Evolutionary conservation across 2,888 invertebrate genomes (phyloP).

Genomic region (Criorhina ranunculi): DNA sequence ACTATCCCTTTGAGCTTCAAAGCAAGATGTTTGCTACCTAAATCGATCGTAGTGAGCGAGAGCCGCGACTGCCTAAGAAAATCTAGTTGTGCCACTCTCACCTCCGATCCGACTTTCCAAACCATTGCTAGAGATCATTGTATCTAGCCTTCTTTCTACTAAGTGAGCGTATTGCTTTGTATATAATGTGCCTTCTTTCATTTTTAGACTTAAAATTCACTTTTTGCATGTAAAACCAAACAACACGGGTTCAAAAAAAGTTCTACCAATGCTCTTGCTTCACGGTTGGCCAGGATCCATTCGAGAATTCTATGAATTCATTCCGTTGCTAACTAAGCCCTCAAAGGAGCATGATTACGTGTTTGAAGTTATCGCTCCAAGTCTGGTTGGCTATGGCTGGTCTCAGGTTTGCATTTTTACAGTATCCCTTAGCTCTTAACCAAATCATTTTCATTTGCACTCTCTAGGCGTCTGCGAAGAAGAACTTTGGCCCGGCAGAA

Average conservation of each 20-base stretch:
- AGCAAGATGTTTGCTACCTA: no score
- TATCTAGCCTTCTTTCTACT: no score
- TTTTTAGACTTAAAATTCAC: conserved; percentile 87
- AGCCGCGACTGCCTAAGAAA: no score
- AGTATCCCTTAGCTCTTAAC: background rate
- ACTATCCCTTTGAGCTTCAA: no score
- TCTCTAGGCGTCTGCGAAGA: conserved; percentile 80
- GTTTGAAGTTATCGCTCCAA: conserved; percentile 89
- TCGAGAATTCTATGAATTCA: conserved; percentile 91
- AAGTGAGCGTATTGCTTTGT: no score
- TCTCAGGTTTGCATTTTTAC: conserved; percentile 86
- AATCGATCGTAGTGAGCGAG: no score
- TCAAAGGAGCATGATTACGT: conserved; percentile 86
- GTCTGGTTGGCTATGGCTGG: conserved; percentile 89
- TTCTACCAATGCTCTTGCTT: conserved; percentile 89
- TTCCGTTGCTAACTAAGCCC: conserved; percentile 87
- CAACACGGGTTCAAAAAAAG: conserved; percentile 84
- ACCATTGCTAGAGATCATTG: no score
- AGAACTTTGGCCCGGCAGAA: conserved; percentile 84
- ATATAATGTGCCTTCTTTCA: no score
- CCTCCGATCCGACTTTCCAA: no score
- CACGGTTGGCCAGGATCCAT: conserved; percentile 96
- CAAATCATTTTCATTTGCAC: background rate
- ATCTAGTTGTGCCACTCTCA: no score
- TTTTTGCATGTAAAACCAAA: conserved; percentile 88